Base-by-base conservation (phyloP, 2,113 vertebrate species). In the Ploceus nigricollis region DNA sequence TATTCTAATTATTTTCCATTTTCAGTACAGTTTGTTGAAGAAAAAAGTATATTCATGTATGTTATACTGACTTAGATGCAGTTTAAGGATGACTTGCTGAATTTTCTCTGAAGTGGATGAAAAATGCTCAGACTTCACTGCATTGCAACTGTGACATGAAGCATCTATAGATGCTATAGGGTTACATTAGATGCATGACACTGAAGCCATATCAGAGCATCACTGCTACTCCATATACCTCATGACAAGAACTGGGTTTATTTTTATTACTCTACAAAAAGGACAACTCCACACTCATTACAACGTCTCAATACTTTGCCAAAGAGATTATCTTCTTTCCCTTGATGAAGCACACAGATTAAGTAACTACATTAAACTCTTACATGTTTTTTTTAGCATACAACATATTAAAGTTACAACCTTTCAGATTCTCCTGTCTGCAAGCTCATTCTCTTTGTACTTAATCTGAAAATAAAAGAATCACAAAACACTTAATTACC, bases 401-500 rank as follows among this genome's bases (percentile, higher is more conserved):
- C 20, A 75, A 54, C 2, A 28, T 12, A 80, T 6, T 48, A 39
- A 79, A 82, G 27, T 33, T 65, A 82, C 18, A 63, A 60, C 51
- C 13, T 70, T 81, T 64, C 45, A 73, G 42, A 69, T 63, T 70
- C 22, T 54, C 23, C 58, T 50, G 20, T 56, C 58, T 56, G 61
- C 50, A 65, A 76, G 37, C 6, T 30, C 4, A 4, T 51, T 90
- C 28, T 81, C 65, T 82, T 82, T 50, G 28, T 9, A 28, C 15
- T 54, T 35, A 33, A 82, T 35, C 39, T 58, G 60, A 87, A 94
- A 89, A 93, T 2, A 79, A 80, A 94, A 40, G 28, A 31, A 78
- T 15, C 9, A 35, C 2, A 5, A 78, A 78, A 6, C 3, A 6
- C 79, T 56, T 54, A 27, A 44, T 98, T 98, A 99, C 99, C 99